Evolutionary conservation across 2,113 vertebrate species (phyloP).

Genomic region (Antennarius striatus): DNA sequence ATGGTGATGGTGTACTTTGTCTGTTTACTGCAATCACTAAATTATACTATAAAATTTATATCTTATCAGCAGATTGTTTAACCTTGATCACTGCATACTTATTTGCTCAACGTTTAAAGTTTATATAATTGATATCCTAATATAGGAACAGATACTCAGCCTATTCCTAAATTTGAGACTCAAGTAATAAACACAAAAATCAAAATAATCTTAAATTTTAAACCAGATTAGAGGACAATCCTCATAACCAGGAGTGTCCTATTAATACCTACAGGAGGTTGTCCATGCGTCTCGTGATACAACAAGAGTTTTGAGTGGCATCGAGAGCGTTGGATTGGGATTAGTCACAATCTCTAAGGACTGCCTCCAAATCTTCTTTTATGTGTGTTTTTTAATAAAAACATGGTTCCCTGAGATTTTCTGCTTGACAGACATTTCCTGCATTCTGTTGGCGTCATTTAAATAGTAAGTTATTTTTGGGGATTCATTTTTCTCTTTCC

Average conservation of each 20-base stretch:
- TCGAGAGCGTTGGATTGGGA: constrained; percentile 52
- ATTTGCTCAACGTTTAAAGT: too few relatives aligned
- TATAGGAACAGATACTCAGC: too few relatives aligned
- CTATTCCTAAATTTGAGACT: too few relatives aligned
- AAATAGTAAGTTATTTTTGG: too few relatives aligned
- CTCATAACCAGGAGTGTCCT: neutral
- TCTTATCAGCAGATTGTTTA: too few relatives aligned
- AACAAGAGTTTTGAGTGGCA: constrained; percentile 58
- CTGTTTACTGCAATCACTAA: too few relatives aligned
- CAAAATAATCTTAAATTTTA: too few relatives aligned
- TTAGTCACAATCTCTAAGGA: constrained; percentile 60
- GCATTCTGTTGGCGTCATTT: constrained; percentile 28
- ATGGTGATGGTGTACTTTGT: too few relatives aligned
- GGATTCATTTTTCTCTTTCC: constrained; percentile 6
- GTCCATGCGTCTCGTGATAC: constrained; percentile 37
- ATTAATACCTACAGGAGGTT: constrained; percentile 26
- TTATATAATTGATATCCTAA: too few relatives aligned
- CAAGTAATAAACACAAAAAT: neutral
- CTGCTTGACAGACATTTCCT: constrained; percentile 31
- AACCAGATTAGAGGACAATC: too few relatives aligned
- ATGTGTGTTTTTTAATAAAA: constrained; percentile 52
- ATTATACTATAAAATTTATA: too few relatives aligned
- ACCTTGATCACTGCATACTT: too few relatives aligned
- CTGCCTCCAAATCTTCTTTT: constrained; percentile 52
- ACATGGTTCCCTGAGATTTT: constrained; percentile 45